Conservation (phyloP, 2,797 vertebrate genomes). For the Fistularia tabacaria region DNA sequence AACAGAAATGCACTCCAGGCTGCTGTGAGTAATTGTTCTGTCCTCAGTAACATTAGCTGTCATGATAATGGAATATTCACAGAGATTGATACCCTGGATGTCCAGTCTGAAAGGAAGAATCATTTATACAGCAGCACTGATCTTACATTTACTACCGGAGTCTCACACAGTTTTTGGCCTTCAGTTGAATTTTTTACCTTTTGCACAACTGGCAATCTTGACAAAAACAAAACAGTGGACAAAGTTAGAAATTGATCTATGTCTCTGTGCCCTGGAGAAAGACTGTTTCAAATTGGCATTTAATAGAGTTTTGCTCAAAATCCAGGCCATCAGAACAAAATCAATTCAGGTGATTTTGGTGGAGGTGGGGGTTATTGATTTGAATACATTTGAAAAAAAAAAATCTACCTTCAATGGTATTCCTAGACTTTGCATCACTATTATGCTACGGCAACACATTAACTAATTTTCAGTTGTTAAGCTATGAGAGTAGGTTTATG, state of each 20-base stretch:
- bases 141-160: constrained; percentile 35
- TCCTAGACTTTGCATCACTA: too few species aligned
- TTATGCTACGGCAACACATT: too few species aligned
- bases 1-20: constrained; percentile 70
- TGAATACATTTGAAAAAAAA: too few species aligned
- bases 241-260: neutral
- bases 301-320: too few species aligned
- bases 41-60: constrained; percentile 76
- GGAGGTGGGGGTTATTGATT: too few species aligned
- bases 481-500: too few species aligned
- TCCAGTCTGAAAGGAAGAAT: constrained; percentile 57
- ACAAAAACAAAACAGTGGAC: neutral
- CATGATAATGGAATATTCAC: constrained; percentile 73
- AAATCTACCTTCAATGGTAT: too few species aligned
- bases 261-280: too few species aligned
- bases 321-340: too few species aligned
- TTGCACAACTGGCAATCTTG: neutral
- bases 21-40: constrained; percentile 76
- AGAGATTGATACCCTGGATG: constrained; percentile 69
- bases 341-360: too few species aligned
- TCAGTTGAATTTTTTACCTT: constrained; percentile 11
- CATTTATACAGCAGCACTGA: constrained; percentile 43
- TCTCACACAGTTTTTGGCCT: constrained; percentile 19
- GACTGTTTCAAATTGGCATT: too few species aligned
- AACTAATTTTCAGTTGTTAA: too few species aligned